These are phyloP conservation scores for Azemiops feae DNA, from an alignment of 2,113 vertebrate genomes.

Conservation along the genomic window DNA sequence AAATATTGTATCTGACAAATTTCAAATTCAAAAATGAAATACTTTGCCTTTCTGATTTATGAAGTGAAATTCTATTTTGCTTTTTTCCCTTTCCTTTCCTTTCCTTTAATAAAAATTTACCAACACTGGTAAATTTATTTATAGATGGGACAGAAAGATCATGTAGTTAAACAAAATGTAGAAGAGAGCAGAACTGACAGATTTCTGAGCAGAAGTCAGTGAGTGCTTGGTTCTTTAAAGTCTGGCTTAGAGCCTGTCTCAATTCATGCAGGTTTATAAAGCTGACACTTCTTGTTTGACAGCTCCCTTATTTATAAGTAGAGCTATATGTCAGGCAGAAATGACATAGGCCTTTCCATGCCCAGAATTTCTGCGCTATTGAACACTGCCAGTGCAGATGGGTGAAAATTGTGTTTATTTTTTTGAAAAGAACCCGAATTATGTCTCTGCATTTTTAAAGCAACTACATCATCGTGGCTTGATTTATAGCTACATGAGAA, in stretches of 20 bases:
- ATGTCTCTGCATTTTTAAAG: not conserved
- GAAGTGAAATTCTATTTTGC: not conserved
- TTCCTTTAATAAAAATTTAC: not conserved
- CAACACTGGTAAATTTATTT: not conserved
- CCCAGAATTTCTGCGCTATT: not conserved
- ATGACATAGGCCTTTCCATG: not conserved
- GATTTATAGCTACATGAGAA: not conserved
- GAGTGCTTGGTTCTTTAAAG: not conserved
- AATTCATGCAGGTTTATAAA: not conserved
- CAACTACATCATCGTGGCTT: not conserved
- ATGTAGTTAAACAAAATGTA: not conserved
- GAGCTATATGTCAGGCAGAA: not conserved
- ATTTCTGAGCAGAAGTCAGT: not conserved
- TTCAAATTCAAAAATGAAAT: conserved; percentile 3
- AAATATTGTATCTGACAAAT: conserved; percentile 19
- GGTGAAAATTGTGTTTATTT: not conserved
- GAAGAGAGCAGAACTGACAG: not conserved
- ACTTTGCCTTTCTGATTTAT: not conserved
- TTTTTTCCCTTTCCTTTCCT: not conserved
- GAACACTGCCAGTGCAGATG: not conserved
- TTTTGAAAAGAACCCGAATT: not conserved
- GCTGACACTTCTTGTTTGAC: not conserved
- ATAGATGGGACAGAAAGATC: not conserved
- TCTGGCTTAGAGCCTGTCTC: not conserved
- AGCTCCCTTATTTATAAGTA: not conserved